Evolutionary conservation across 2,888 invertebrate genomes (phyloP).

Genomic region (Listrodromus nycthemerus): DNA sequence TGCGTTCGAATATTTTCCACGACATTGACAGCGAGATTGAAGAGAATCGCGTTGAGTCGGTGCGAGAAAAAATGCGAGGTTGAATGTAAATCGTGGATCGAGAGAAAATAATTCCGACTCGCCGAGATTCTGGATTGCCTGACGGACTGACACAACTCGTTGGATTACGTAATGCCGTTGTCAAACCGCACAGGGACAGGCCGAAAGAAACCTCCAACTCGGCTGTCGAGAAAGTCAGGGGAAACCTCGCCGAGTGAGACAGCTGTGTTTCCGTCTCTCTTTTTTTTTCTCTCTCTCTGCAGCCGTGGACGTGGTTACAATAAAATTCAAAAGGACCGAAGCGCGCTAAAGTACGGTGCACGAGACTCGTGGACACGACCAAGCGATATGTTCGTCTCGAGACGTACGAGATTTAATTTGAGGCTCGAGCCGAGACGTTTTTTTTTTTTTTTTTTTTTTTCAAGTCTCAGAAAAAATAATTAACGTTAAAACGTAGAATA

Average conservation of each 20-base stretch:
- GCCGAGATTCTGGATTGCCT: conserved; percentile 53
- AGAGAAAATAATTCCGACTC: conserved; percentile 20
- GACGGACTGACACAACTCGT: conserved; percentile 68
- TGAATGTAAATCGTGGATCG: neutral
- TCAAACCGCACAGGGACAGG: conserved; percentile 75
- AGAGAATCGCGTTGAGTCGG: neutral
- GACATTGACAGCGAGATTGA: neutral
- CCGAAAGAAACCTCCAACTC: neutral
- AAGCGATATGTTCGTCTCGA: neutral
- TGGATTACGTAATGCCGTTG: conserved; percentile 80
- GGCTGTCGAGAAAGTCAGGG: conserved; percentile 8
- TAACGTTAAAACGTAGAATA: conserved; percentile 37
- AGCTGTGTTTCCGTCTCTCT: neutral
- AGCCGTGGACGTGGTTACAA: neutral
- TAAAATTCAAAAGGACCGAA: no score
- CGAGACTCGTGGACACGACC: conserved; percentile 4
- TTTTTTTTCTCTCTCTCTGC: neutral
- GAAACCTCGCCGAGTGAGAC: neutral
- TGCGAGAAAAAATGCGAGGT: neutral
- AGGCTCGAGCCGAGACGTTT: neutral
- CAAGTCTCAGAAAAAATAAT: conserved; percentile 19
- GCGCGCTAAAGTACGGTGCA: no score
- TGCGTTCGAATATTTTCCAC: no score
- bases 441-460: neutral
- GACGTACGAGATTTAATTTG: conserved; percentile 4